Conservation (phyloP, 2,113 vertebrate genomes). For the Xenopus laevis region DNA sequence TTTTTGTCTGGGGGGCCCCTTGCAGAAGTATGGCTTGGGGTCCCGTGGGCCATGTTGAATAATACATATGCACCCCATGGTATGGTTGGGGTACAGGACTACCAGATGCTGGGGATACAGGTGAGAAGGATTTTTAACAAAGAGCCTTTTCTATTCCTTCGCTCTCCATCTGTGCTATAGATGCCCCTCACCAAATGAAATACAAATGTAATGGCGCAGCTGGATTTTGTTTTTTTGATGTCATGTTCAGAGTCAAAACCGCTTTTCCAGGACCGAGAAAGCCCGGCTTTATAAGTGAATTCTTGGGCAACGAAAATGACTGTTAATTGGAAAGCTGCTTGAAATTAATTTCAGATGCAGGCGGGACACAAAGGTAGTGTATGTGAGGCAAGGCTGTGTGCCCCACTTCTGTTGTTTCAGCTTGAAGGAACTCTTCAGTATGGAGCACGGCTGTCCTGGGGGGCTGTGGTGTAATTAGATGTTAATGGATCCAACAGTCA, state of each 20-base stretch:
- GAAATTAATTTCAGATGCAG: constrained; percentile 1
- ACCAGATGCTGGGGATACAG: background rate
- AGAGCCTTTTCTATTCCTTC: background rate
- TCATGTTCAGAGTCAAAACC: too few species aligned
- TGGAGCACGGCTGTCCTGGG: too few species aligned
- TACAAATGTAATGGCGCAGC: background rate
- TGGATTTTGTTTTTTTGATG: background rate
- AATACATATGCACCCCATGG: too few species aligned
- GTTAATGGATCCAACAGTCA: too few species aligned
- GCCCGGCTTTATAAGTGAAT: background rate
- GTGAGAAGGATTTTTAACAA: background rate
- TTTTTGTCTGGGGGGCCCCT: too few species aligned
- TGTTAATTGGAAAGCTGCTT: background rate
- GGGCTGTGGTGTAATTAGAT: too few species aligned
- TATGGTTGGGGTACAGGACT: background rate
- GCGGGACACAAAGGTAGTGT: too few species aligned
- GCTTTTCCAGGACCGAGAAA: background rate
- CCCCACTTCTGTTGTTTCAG: too few species aligned
- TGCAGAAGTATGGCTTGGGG: too few species aligned
- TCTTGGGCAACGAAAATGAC: background rate
- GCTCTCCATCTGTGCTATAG: background rate
- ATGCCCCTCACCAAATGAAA: background rate
- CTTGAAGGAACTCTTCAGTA: too few species aligned
- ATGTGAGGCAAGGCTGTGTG: too few species aligned
- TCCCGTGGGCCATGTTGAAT: too few species aligned